phyloP scores from a whole-genome alignment of 2,113 vertebrate species.

The Ivindomyrus marchei region DNA sequence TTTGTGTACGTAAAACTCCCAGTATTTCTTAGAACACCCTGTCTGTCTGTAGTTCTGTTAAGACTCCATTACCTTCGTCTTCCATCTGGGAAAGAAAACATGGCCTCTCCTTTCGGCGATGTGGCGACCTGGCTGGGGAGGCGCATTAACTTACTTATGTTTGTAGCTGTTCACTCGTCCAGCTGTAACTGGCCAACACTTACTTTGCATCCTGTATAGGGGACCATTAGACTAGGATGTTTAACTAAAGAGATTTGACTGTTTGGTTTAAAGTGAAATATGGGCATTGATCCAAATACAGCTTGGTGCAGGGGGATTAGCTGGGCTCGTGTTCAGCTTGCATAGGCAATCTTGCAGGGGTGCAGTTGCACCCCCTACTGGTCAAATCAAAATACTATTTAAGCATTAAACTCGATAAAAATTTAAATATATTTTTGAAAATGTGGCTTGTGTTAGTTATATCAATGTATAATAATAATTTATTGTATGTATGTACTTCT shows the following conservation, averaged over 20 bases:
- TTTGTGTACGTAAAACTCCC: neutral
- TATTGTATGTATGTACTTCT: neutral
- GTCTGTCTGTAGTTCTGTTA: neutral
- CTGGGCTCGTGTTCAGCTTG: neutral
- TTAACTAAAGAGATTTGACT: neutral
- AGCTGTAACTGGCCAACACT: neutral
- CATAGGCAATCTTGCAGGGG: neutral
- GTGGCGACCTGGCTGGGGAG: neutral
- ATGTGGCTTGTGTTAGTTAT: neutral
- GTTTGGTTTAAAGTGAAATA: neutral
- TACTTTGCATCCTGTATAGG: neutral
- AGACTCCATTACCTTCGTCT: neutral
- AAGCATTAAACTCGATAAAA: neutral
- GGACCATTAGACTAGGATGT: neutral
- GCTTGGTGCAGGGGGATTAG: neutral
- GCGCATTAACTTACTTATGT: neutral
- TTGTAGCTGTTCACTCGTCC: neutral
- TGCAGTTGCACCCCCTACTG: neutral
- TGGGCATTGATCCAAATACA: neutral
- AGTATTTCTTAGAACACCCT: neutral
- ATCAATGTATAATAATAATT: neutral
- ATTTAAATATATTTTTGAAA: neutral
- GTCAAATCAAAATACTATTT: neutral
- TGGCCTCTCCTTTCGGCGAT: neutral
- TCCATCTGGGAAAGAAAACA: neutral